Evolutionary conservation across 2,888 invertebrate genomes (phyloP), one percentile per base, ranked within the genome.

Genomic region (Caenorhabditis sp.): DNA sequence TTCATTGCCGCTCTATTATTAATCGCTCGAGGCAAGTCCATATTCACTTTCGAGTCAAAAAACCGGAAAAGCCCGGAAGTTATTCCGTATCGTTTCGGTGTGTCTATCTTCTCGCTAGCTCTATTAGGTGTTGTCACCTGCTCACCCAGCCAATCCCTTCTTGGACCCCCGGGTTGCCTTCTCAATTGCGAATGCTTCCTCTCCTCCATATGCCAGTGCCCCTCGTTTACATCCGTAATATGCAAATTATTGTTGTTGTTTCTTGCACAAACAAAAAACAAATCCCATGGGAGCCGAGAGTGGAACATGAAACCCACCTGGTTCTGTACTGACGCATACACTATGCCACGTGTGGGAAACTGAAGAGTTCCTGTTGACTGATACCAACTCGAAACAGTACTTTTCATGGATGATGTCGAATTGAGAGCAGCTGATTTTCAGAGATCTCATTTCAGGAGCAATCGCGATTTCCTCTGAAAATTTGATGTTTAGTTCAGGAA

Each of bases 321-420:
- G 90, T 77, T 90, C 90, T 14, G 90, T 90, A 69, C 85, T 87
- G n/a, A 90, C 87, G 59, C 90, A 90, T 35, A 86, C 82, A 59
- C 85, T 84, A 73, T 89, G 89, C 90, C 90, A 90, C 2, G 84
- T 84, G 59, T 90, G 86, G 19, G 89, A 87, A 14, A 86, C 82
- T 31, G 85, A 84, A 14, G 85, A 74, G 49, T 83, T 81, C 35
- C 81, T 76, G 69, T 87, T 85, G 69, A 89, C 79, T 35, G 90
- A 89, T 28, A 90, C 86, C 59, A 90, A 75, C 54, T 90, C 90
- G 79, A 90, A 90, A 68, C 90, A 90, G 72, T 89, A 90, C 51
- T 90, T 86, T 58, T 88, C 89, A 69, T 87, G 88, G 61, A 90
- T 87, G 58, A 90, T 90, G 82, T 90, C 90, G 68, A 90, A 90